Base-by-base conservation (phyloP, 2,797 vertebrate genomes). In the Macrochelys suwanniensis region DNA sequence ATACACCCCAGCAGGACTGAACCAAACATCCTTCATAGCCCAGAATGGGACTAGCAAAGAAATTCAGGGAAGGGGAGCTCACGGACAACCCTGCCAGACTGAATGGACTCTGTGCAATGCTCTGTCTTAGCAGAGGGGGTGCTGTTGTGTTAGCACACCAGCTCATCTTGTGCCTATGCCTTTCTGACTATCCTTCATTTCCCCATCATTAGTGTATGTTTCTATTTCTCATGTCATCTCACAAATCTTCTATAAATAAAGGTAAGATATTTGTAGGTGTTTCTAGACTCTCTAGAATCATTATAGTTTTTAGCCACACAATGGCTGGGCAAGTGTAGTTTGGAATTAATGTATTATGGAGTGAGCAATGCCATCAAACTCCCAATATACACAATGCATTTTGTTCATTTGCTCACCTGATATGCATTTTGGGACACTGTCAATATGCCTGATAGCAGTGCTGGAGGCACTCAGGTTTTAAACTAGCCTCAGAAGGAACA, bases 381-480 rank as follows among this genome's bases (percentile, higher is more conserved):
- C 87, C 54, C 76, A 49, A 49, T 28, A 15, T 33, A 47, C 3
- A 16, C 7, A 47, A 51, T 23, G 23, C 65, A 76, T 89, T 65
- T 78, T 68, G 12, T 31, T 74, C 51, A 49, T 65, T 56, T 89
- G 8, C 21, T 90, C 45, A 51, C 1, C 5, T 8, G 4, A 23
- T 65, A 11, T 6, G 1, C 13, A 68, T 56, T 86, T 78, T 5
- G 59, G 85, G 47, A 11, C 15, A 23, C 21, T 45, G 15, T 7
- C 8, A 85, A 2, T 1, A 1, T 56, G 37, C 12, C 49, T 37
- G 1, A 0, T 1, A 51, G 21, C 47, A 51, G 28, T 25, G 78
- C 10, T 26, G 5, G 71, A 71, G 26, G 8, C 28, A 57, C 17
- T 82, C 25, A 80, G 42, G 5, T 61, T 56, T 61, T 68, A 90